phyloP scores from a whole-genome alignment of 2,888 invertebrate genomes.

The Trichopria drosophilae region DNA sequence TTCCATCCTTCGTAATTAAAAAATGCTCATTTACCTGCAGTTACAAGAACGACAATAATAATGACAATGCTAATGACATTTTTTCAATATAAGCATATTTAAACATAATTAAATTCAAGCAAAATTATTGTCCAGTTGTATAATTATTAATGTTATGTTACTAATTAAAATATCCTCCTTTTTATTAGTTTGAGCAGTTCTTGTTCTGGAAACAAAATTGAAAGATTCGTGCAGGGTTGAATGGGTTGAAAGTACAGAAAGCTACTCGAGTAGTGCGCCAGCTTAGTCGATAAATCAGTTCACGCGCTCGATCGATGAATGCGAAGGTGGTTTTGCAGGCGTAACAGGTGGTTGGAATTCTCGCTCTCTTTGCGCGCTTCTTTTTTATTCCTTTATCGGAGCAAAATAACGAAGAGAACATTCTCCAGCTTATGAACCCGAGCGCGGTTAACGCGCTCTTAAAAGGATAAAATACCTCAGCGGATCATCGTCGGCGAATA shows the following conservation, averaged over 20 bases:
- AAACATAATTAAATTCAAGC: too few relatives aligned
- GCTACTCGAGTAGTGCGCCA: slow-evolving; percentile 34
- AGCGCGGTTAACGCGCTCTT: slow-evolving; percentile 54
- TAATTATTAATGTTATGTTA: too few relatives aligned
- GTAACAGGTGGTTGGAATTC: slow-evolving; percentile 57
- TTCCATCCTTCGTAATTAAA: too few relatives aligned
- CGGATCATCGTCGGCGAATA: slow-evolving; percentile 25
- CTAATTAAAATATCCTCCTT: too few relatives aligned
- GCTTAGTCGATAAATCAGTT: slow-evolving; percentile 55
- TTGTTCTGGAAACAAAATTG: too few relatives aligned
- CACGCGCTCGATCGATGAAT: slow-evolving; percentile 47
- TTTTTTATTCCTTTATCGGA: slow-evolving; percentile 55
- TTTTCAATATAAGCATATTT: too few relatives aligned
- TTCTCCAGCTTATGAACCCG: slow-evolving; percentile 54
- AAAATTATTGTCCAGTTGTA: too few relatives aligned
- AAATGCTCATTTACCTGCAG: too few relatives aligned
- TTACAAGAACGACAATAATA: too few relatives aligned
- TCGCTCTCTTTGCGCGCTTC: slow-evolving; percentile 47
- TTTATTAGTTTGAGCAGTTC: too few relatives aligned
- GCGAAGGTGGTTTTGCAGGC: slow-evolving; percentile 49
- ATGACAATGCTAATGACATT: too few relatives aligned
- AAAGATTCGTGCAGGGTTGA: too few relatives aligned
- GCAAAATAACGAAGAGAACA: slow-evolving; percentile 53
- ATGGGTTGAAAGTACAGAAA: slow-evolving; percentile 12
- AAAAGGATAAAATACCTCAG: slow-evolving; percentile 51